Percentiles rank a stretch among this genome's conserved stretches.
Conservation (phyloP, 2,888 invertebrate species). For the Nomada lathburiana region DNA sequence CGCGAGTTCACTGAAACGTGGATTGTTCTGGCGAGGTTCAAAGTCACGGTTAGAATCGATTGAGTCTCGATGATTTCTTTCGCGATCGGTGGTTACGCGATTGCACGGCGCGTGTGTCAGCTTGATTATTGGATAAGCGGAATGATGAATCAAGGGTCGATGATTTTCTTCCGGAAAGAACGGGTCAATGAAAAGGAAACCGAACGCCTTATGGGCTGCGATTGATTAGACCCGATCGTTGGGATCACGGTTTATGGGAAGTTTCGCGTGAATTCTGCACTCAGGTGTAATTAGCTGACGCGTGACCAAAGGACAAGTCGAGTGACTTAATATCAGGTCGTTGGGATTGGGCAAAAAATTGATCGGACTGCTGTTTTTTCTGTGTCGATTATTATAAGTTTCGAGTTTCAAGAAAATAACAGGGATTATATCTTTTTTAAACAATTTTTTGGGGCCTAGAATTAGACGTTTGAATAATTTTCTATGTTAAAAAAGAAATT, state of each 20-base stretch:
- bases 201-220: neutral
- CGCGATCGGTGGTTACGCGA: no score
- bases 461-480: no score
- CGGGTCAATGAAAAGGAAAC: conserved; percentile 1
- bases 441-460: no score
- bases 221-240: conserved; percentile 5
- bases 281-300: conserved; percentile 22
- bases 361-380: neutral
- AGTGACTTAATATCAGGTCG: neutral
- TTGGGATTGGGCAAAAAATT: neutral
- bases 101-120: no score
- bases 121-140: neutral
- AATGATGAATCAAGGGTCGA: conserved; percentile 1
- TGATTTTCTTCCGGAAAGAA: conserved; percentile 37
- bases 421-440: no score
- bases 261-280: conserved; percentile 9
- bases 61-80: conserved; percentile 9
- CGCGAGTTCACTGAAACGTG: conserved; percentile 57
- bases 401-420: neutral
- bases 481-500: no score
- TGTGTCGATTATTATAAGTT: neutral
- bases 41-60: conserved; percentile 70
- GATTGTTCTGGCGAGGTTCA: conserved; percentile 61
- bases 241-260: conserved; percentile 11
- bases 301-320: conserved; percentile 31